A percentile compares a stretch with the other conserved stretches of the same genome.
phyloP scores from a whole-genome alignment of 2,888 invertebrate species.

The Steinernema scapterisci region DNA sequence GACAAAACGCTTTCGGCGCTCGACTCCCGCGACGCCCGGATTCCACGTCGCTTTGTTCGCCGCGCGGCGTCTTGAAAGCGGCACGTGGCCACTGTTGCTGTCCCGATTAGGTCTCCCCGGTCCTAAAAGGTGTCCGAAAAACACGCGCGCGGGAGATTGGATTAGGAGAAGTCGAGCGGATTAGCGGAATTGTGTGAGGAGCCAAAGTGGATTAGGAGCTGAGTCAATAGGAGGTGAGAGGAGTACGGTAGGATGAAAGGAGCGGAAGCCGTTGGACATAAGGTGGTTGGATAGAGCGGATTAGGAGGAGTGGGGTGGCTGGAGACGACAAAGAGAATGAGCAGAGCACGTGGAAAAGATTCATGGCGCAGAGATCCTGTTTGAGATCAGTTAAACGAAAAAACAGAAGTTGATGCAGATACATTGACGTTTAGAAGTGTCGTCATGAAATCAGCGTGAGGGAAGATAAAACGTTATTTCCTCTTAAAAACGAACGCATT shows the following conservation, averaged over 20 bases:
- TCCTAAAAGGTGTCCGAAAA: slow-evolving; percentile 1
- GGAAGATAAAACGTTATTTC: too few relatives aligned
- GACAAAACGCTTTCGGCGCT: slow-evolving; percentile 27
- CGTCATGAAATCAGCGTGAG: too few relatives aligned
- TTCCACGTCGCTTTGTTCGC: neutral
- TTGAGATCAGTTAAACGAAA: too few relatives aligned
- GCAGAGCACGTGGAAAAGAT: too few relatives aligned
- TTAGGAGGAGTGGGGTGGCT: neutral
- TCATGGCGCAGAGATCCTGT: too few relatives aligned
- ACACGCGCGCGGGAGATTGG: neutral
- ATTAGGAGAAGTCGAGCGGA: slow-evolving; percentile 1
- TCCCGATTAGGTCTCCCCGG: neutral
- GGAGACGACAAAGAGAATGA: neutral
- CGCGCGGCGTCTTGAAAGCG: slow-evolving; percentile 5
- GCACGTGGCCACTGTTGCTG: slow-evolving; percentile 23
- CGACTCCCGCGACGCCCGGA: neutral
- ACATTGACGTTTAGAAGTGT: too few relatives aligned
- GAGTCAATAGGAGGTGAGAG: neutral
- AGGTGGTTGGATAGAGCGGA: neutral
- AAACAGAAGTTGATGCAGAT: too few relatives aligned
- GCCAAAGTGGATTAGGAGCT: neutral
- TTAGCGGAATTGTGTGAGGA: slow-evolving; percentile 28
- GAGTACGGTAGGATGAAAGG: slow-evolving; percentile 12
- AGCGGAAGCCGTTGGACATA: neutral
- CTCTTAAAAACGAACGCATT: too few relatives aligned